These are phyloP conservation scores for Carcharodon carcharias DNA, from an alignment of 2,797 vertebrate species.

Conservation along the genomic window DNA sequence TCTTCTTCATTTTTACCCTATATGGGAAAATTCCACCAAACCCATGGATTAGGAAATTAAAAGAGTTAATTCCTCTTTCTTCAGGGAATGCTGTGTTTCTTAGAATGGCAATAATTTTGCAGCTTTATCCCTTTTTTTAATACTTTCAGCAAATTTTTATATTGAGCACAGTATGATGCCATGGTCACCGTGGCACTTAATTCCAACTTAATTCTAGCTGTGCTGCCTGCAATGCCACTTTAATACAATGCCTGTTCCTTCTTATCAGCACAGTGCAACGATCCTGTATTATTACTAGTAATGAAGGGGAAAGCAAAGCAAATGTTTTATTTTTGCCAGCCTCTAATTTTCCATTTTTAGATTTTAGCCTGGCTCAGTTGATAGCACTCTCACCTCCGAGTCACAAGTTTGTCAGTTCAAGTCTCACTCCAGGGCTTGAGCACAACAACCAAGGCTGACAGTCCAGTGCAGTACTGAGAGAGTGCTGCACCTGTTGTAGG, in stretches of 20 bases:
- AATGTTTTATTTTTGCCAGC: not conserved
- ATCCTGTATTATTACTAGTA: not conserved
- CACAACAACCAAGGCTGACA: no score
- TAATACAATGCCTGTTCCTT: not conserved
- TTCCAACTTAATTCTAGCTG: not conserved
- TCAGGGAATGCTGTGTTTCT: not conserved
- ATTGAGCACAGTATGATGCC: not conserved
- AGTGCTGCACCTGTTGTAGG: not conserved
- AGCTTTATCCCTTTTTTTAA: not conserved
- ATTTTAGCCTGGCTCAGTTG: not conserved
- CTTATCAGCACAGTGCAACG: not conserved
- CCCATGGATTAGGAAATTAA: not conserved
- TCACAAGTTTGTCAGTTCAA: not conserved
- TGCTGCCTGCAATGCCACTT: not conserved
- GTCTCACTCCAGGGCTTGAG: not conserved
- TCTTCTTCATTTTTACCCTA: not conserved
- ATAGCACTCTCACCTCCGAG: not conserved
- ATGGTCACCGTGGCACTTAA: not conserved
- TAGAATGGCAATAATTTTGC: not conserved
- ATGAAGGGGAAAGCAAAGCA: not conserved
- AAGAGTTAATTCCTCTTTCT: not conserved
- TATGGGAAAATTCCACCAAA: not conserved
- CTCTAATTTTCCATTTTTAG: not conserved
- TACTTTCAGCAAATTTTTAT: not conserved
- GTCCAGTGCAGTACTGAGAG: not conserved